Evolutionary conservation across 2,797 vertebrate genomes (phyloP).

Genomic region (Malurus splendens): DNA sequence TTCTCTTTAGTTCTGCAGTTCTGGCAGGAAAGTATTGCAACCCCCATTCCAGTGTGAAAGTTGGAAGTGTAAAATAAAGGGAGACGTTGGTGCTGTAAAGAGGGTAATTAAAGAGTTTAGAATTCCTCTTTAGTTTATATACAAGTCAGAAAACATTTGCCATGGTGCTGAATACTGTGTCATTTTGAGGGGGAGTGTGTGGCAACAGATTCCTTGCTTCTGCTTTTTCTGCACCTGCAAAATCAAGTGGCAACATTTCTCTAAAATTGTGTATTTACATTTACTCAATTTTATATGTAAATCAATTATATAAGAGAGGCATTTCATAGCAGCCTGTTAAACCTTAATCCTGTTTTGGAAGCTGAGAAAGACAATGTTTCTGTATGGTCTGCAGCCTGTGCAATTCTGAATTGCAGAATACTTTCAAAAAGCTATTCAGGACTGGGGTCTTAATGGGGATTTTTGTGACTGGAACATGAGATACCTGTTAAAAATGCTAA

Average conservation of each 20-base stretch:
- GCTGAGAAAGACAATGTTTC: background rate
- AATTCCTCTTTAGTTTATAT: background rate
- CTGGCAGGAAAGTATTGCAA: background rate
- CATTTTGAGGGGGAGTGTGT: background rate
- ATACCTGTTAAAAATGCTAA: background rate
- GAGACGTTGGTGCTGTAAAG: background rate
- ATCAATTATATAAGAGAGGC: background rate
- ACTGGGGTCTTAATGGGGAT: background rate
- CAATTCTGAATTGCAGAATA: background rate
- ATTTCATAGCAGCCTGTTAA: background rate
- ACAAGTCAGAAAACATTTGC: background rate
- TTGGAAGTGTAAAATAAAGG: background rate
- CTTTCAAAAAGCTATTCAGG: background rate
- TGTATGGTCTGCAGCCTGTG: background rate
- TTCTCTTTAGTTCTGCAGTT: background rate
- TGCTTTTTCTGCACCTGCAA: slow-evolving; percentile 2
- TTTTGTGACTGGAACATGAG: background rate
- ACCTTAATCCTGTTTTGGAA: background rate
- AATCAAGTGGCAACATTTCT: background rate
- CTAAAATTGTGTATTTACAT: background rate
- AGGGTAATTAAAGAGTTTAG: background rate
- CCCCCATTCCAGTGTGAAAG: background rate
- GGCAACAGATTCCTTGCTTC: background rate
- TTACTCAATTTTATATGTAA: background rate
- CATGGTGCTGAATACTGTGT: background rate